phyloP scores from a whole-genome alignment of 2,797 vertebrate genomes.

The Mergus octosetaceus region DNA sequence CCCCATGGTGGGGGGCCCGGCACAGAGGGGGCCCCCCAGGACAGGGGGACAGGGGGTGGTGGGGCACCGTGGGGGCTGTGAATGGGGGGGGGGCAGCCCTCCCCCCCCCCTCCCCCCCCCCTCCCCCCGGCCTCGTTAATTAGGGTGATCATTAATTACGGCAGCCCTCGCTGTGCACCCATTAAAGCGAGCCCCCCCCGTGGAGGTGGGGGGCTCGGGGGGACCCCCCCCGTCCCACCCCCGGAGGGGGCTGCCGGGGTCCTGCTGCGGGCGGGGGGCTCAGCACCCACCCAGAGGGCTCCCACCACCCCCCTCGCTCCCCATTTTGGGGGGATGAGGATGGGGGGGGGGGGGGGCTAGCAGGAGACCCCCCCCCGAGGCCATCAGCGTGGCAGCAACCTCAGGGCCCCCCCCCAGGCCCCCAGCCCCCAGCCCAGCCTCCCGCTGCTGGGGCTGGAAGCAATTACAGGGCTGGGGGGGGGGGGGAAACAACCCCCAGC shows the following conservation, averaged over 20 bases:
- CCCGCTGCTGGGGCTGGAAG: background rate
- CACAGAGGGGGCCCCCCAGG: too few relatives aligned
- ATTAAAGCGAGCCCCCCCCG: background rate
- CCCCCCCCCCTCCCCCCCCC: background rate
- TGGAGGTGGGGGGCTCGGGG: background rate
- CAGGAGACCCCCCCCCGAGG: background rate
- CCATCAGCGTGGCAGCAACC: background rate
- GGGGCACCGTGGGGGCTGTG: background rate
- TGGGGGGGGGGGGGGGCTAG: background rate
- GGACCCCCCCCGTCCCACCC: background rate
- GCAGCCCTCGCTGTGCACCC: background rate
- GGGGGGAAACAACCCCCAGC: background rate
- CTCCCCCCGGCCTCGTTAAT: too few relatives aligned
- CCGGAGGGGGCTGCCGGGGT: background rate
- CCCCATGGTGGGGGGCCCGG: too few relatives aligned
- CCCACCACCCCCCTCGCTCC: background rate
- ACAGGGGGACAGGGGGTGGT: background rate
- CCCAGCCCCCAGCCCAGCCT: background rate
- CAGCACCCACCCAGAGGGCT: background rate
- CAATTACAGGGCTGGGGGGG: background rate
- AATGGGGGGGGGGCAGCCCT: background rate
- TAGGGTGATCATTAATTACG: background rate
- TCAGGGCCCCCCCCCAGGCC: background rate
- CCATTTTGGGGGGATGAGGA: background rate
- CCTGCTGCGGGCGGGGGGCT: background rate